Base-by-base conservation (phyloP, 1,140 invertebrate species). In the Eriosoma lanigerum region DNA sequence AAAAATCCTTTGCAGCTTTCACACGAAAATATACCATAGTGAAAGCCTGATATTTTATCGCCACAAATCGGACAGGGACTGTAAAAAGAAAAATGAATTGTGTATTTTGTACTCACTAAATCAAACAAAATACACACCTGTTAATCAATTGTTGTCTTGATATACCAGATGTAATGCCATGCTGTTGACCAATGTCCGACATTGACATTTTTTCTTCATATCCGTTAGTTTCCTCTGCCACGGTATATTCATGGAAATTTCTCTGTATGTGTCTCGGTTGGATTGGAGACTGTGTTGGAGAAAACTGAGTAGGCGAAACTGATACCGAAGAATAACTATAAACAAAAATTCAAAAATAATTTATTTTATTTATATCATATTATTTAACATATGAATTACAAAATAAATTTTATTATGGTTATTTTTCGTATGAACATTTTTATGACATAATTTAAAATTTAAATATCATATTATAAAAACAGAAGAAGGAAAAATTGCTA, bases 1-100 rank as follows among this genome's bases (percentile, higher is more conserved):
- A 99, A 99, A 87, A 99, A 99, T 5, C 97, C 97, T 88, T 99
- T 99, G 86, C 93, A 98, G 15, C 94, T 96, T 85, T 98, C 96
- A 87, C 96, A 98, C 15, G 95, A 96, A 86, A 97, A 98, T 83
- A 98, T 98, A 15, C 95, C 95, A 84, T 97, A 97, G 86, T 97
- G 95, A 86, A 96, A 96, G 15, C 96, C 96, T 82, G 94, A 96
- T 83, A 97, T 96, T 86, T 96, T 95, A 86, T 98, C 96, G 0
- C 95, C 95, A 85, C 96, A 98, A 78, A 98, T 96, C 12, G 95
- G 95, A 87, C 96, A 98, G 0, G 95, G 95, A 83, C 94, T 96
- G 85, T 24, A 84, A 84, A 78, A 81, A 80, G 66, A 54, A 48
- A 26, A 38, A 38, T 38, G 32, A 4, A 38, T n/a, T 72, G 0